Evolutionary conservation across 2,113 vertebrate species (phyloP).

Genomic region (Cygnus buccinator): DNA sequence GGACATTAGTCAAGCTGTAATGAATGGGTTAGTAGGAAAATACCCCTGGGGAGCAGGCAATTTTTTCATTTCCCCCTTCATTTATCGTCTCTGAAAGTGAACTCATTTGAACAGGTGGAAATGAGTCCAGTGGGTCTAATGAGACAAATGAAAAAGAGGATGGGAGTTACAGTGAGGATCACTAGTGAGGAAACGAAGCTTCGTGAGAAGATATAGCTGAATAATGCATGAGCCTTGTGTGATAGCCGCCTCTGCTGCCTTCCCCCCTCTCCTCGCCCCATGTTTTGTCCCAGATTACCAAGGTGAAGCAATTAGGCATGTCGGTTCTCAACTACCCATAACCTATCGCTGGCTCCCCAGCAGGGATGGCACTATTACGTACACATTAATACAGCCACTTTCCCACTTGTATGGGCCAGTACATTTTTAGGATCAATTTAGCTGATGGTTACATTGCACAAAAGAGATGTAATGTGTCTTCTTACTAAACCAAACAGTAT

Average conservation of each 20-base stretch:
- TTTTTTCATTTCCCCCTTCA: slow-evolving; percentile 65
- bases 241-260: neutral
- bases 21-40: slow-evolving; percentile 44
- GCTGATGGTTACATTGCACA: neutral
- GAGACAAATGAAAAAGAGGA: slow-evolving; percentile 58
- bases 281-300: slow-evolving; percentile 3
- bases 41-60: slow-evolving; percentile 1
- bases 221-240: slow-evolving; percentile 25
- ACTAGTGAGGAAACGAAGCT: slow-evolving; percentile 33
- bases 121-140: slow-evolving; percentile 59
- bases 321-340: slow-evolving; percentile 44
- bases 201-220: slow-evolving; percentile 16
- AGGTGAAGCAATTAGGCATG: slow-evolving; percentile 60
- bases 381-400: neutral
- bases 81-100: slow-evolving; percentile 56
- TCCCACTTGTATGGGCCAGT: neutral
- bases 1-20: slow-evolving; percentile 52
- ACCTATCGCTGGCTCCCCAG: slow-evolving; percentile 34
- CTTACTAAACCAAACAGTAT: neutral
- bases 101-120: slow-evolving; percentile 61
- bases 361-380: slow-evolving; percentile 35
- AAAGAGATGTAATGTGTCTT: slow-evolving; percentile 19
- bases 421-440: slow-evolving; percentile 36
- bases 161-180: slow-evolving; percentile 36
- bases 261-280: neutral